Evolutionary conservation across 2,888 invertebrate genomes (phyloP), one percentile per base, ranked within the genome.

Genomic region (Zootermopsis nevadensis): DNA sequence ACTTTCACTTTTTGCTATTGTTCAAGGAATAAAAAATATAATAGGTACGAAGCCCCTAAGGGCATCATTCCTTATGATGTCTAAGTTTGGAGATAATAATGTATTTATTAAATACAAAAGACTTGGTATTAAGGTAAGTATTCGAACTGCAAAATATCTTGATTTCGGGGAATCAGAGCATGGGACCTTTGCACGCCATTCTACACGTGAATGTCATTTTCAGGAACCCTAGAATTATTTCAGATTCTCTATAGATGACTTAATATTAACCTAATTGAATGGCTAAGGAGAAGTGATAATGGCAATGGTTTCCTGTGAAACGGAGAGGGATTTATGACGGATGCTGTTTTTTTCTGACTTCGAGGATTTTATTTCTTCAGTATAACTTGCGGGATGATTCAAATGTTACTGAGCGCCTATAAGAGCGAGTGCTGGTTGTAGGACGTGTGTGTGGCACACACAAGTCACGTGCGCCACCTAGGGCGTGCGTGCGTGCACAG

Each of bases 61-160:
- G 60, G 60, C 60, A 60, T 12, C 7, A 6, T 2, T 7, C 60
- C n/a, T 6, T 60, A 60, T 60, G n/a, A 60, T 60, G n/a, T 60
- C 60, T 60, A 27, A 27, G 60, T 60, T 60, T 60, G 60, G 60
- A 60, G n/a, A n/a, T 60, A 12, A 15, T n/a, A 12, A 27, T 60
- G 4, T 60, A 60, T 60, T 27, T 60, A 60, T 60, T 60, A 60
- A 27, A 27, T 60, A 6, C 60, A n/a, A 4, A 60, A 60, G n/a
- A 7, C 60, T 60, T 4, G 60, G 12, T n/a, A n/a, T 60, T 60
- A 60, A 60, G 27, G 60, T 27, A 60, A 60, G 60, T 60, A 27
- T 60, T 60, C 60, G 60, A 60, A n/a, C 60, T 60, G 12, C n/a
- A 60, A n/a, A 60, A 60, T 27, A 60, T 60, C 60, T 60, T 60